Conservation (phyloP, 2,888 invertebrate genomes). For the Heliconius sara region DNA sequence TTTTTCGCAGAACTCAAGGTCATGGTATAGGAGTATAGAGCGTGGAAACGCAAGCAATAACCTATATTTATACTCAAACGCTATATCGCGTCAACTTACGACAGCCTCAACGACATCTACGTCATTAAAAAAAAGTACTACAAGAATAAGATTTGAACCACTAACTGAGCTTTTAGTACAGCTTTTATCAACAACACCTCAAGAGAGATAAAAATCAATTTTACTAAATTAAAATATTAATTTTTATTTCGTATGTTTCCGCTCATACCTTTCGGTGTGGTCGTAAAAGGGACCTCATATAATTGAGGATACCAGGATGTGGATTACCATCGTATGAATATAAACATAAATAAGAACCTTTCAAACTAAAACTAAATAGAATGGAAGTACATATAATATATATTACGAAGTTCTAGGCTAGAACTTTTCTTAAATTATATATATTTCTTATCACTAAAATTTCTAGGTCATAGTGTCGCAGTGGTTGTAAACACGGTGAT, state of each 20-base stretch:
- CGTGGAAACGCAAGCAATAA: too few species aligned
- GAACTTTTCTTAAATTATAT: neutral
- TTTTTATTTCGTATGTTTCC: conserved; percentile 31
- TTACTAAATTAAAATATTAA: too few species aligned
- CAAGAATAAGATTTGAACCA: neutral
- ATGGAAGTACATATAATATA: neutral
- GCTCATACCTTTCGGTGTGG: conserved; percentile 36
- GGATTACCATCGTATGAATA: conserved; percentile 46
- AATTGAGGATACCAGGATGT: conserved; percentile 45
- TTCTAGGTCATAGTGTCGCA: too few species aligned
- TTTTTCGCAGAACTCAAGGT: neutral
- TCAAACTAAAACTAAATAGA: conserved; percentile 26
- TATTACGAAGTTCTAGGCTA: neutral
- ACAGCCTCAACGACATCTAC: neutral
- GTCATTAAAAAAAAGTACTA: neutral
- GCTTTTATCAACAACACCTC: neutral
- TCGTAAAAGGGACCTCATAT: conserved; percentile 47
- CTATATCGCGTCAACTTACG: neutral
- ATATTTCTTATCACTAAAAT: neutral
- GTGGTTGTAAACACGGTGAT: too few species aligned
- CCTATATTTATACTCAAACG: too few species aligned
- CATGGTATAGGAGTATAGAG: neutral
- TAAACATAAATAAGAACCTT: conserved; percentile 43
- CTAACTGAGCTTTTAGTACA: neutral
- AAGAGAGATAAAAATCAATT: too few species aligned